Evolutionary conservation across 2,113 vertebrate species (phyloP).

Genomic region (Erythrocebus patas): DNA sequence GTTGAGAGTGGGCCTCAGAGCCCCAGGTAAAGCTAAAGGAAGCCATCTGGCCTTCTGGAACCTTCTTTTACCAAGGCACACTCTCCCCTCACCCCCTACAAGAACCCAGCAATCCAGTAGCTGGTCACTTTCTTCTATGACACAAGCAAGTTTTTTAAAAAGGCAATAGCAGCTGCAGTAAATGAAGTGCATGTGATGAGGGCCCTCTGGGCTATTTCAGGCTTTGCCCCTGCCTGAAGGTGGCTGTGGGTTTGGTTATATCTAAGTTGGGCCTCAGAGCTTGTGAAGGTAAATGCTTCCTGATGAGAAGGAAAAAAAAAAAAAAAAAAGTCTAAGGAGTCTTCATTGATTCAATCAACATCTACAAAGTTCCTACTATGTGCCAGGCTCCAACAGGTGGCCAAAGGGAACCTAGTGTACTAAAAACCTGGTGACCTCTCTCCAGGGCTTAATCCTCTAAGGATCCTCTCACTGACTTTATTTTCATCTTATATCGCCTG

Average conservation of each 20-base stretch:
- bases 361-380: not conserved
- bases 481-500: not conserved
- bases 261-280: not conserved
- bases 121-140: not conserved
- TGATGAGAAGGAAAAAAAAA: not conserved
- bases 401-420: not conserved
- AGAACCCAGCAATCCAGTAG: not conserved
- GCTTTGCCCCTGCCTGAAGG: not conserved
- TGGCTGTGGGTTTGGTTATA: slow-evolving; percentile 4
- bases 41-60: not conserved
- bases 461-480: not conserved
- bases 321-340: not conserved
- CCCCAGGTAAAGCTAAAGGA: not conserved
- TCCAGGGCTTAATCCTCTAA: not conserved
- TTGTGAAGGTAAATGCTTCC: not conserved
- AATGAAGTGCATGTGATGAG: not conserved
- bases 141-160: not conserved
- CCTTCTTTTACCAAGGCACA: not conserved
- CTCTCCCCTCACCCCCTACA: not conserved
- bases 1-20: rapidly evolving
- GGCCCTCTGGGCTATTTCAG: slow-evolving; percentile 15
- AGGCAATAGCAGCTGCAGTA: not conserved
- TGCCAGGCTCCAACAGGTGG: not conserved
- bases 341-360: not conserved
- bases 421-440: not conserved